phyloP scores from a whole-genome alignment of 2,888 invertebrate genomes.

The Acleris emargana region DNA sequence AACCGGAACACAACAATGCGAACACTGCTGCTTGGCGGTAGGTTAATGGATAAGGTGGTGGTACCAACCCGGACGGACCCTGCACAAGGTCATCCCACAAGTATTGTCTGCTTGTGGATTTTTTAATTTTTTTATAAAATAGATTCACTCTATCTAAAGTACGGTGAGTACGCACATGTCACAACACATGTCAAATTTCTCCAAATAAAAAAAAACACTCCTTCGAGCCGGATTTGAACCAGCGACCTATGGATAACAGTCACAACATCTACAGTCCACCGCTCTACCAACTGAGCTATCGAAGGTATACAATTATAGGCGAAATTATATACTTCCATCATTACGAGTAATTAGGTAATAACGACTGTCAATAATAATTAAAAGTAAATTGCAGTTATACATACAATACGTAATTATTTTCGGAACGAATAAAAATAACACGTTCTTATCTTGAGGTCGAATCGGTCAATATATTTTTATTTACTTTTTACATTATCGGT shows the following conservation, averaged over 20 bases:
- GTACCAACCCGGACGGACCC: no score
- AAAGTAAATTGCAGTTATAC: not conserved
- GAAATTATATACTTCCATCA: constrained; percentile 14
- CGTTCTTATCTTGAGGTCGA: not conserved
- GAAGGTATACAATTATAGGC: constrained; percentile 49
- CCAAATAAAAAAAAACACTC: constrained; percentile 45
- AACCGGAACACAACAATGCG: no score
- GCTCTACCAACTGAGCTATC: constrained; percentile 78
- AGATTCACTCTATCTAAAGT: no score
- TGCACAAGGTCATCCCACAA: no score
- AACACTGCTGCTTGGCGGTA: no score
- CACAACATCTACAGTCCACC: constrained; percentile 67
- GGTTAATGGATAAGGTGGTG: no score
- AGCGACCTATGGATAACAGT: constrained; percentile 82
- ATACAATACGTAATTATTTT: not conserved
- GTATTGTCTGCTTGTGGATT: no score
- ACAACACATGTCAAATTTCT: no score
- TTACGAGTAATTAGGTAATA: not conserved
- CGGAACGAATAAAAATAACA: not conserved
- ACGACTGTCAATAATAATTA: not conserved
- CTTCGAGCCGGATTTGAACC: constrained; percentile 83
- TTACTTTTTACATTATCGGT: no score
- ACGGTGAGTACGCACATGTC: no score
- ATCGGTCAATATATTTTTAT: no score
- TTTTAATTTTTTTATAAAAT: no score